Percentiles rank a stretch among this genome's conserved stretches.
phyloP scores from a whole-genome alignment of 2,113 vertebrate species.

The Carassius gibelio region DNA sequence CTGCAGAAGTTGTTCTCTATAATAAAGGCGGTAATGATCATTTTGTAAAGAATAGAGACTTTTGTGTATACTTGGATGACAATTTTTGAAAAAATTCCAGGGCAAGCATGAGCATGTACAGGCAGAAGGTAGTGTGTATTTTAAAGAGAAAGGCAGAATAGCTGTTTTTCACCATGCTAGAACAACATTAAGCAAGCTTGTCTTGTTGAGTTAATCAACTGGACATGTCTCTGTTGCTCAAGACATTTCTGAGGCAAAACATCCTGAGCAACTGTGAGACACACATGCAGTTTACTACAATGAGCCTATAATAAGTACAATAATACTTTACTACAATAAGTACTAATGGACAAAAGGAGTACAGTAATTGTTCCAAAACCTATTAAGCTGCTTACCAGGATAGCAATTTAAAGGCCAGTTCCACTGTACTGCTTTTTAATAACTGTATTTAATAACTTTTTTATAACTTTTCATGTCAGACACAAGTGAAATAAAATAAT shows the following conservation, averaged over 20 bases:
- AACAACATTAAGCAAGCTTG: not conserved
- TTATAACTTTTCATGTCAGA: too few species aligned
- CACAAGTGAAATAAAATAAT: too few species aligned
- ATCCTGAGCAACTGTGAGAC: not conserved
- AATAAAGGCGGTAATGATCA: constrained; percentile 30
- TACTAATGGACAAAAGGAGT: not conserved
- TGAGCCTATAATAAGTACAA: not conserved
- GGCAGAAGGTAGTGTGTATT: not conserved
- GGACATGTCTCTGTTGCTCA: not conserved
- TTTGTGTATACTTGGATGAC: not conserved
- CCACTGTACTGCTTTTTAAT: too few species aligned
- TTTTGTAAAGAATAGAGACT: constrained; percentile 14
- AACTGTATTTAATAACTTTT: too few species aligned
- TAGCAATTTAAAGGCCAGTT: not conserved
- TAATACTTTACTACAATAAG: not conserved
- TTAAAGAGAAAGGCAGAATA: not conserved
- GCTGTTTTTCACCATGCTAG: not conserved
- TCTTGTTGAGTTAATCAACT: not conserved
- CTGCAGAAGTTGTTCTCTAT: not conserved
- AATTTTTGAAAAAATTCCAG: constrained; percentile 6
- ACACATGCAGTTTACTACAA: not conserved
- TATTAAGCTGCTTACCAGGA: not conserved
- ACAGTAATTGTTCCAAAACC: not conserved
- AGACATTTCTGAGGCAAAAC: not conserved
- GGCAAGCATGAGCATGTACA: constrained; percentile 24